Evolutionary conservation across 1,140 invertebrate genomes (phyloP).

Genomic region (Zaprionus camerounensis): DNA sequence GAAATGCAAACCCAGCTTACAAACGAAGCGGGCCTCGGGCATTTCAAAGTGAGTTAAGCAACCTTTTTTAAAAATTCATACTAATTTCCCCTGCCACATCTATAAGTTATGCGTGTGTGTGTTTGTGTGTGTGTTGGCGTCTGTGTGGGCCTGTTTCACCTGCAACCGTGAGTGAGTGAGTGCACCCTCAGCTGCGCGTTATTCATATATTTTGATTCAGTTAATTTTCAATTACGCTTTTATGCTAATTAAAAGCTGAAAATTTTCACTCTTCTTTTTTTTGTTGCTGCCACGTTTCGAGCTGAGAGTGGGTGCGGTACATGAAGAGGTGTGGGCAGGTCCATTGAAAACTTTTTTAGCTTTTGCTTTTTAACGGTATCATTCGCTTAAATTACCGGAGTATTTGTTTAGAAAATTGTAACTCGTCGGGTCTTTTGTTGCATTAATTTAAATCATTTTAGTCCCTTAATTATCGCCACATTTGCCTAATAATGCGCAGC

Average conservation of each 20-base stretch:
- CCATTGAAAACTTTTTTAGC: slow-evolving; percentile 27
- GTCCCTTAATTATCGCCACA: slow-evolving; percentile 7
- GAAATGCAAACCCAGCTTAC: background rate
- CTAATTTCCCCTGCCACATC: slow-evolving; percentile 12
- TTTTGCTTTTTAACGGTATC: slow-evolving; percentile 13
- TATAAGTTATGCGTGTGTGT: slow-evolving; percentile 3
- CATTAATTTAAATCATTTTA: slow-evolving; percentile 5
- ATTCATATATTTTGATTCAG: slow-evolving; percentile 70
- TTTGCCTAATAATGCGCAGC: background rate
- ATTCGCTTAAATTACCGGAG: slow-evolving; percentile 11
- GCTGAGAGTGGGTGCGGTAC: slow-evolving; percentile 8
- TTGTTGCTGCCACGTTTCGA: slow-evolving; percentile 44
- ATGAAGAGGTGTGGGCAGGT: background rate
- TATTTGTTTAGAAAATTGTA: slow-evolving; percentile 16
- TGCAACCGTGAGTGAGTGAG: background rate
- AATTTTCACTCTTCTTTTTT: slow-evolving; percentile 55
- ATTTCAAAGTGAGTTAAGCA: slow-evolving; percentile 29
- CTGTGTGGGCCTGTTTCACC: background rate
- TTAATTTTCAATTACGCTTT: slow-evolving; percentile 81
- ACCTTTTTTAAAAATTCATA: slow-evolving; percentile 37
- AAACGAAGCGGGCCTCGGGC: slow-evolving; percentile 6
- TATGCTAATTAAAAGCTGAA: slow-evolving; percentile 78
- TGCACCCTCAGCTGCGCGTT: slow-evolving; percentile 10
- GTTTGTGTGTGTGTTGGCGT: background rate
- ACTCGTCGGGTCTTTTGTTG: slow-evolving; percentile 3